Evolutionary conservation across 1,140 invertebrate species (phyloP).

Genomic region (Drosophila sulfurigaster): DNA sequence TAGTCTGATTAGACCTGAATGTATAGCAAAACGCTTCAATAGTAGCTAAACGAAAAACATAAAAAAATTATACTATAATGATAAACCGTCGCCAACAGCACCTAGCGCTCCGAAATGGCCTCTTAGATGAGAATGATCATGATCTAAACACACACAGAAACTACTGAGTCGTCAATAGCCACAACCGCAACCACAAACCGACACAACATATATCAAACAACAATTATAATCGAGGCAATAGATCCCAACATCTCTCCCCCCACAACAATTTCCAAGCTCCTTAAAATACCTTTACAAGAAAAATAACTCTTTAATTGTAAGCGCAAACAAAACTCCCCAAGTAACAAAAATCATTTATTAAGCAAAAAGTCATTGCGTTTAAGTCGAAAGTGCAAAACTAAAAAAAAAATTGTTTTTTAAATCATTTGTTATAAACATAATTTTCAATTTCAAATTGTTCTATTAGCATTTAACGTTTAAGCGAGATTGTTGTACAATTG

Average conservation of each 20-base stretch:
- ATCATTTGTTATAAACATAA: conserved; percentile 34
- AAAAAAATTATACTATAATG: not conserved
- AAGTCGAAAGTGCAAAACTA: conserved; percentile 52
- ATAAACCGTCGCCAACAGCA: conserved; percentile 49
- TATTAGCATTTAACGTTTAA: conserved; percentile 72
- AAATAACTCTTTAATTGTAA: conserved; percentile 44
- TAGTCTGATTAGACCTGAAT: conserved; percentile 38
- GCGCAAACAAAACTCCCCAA: conserved; percentile 39
- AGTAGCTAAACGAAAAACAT: conserved; percentile 54
- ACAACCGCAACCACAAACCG: conserved; percentile 40
- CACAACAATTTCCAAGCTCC: conserved; percentile 39
- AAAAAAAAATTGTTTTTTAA: conserved; percentile 36
- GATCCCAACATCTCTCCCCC: conserved; percentile 17
- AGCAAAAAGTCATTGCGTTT: conserved; percentile 79
- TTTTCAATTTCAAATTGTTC: conserved; percentile 66
- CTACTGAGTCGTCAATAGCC: conserved; percentile 43
- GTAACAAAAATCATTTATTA: conserved; percentile 48
- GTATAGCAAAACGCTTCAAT: conserved; percentile 75
- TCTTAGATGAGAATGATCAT: conserved; percentile 16
- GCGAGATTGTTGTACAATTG: conserved; percentile 63
- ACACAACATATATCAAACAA: conserved; percentile 5
- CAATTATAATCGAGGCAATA: conserved; percentile 58
- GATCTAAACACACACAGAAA: conserved; percentile 11
- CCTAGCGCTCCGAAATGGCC: conserved; percentile 47
- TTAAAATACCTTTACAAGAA: conserved; percentile 1